These are phyloP conservation scores for Microdon myrmicae DNA, from an alignment of 2,888 invertebrate species.

Conservation along the genomic window DNA sequence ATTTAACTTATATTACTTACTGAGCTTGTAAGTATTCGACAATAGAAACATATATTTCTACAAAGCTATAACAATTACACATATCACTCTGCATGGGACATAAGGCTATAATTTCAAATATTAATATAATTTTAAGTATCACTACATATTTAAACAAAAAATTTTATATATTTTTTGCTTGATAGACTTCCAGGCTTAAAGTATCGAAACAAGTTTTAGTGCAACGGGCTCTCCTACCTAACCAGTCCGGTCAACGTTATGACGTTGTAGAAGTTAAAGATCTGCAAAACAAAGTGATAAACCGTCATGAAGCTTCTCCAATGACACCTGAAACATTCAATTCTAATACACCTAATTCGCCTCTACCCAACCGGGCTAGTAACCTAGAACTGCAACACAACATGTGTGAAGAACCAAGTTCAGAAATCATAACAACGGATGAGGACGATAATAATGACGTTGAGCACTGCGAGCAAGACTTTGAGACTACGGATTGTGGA, in stretches of 20 bases:
- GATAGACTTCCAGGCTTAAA: constrained; percentile 60
- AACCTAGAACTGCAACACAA: constrained; percentile 2
- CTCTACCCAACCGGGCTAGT: neutral
- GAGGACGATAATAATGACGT: too few species aligned
- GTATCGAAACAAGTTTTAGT: constrained; percentile 74
- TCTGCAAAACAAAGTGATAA: constrained; percentile 57
- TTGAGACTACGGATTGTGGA: too few species aligned
- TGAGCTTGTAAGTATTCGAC: neutral
- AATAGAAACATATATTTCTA: too few species aligned
- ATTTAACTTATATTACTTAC: neutral
- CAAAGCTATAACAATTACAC: too few species aligned
- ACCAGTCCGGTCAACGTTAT: constrained; percentile 61
- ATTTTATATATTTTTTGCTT: neutral
- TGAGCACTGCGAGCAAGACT: too few species aligned
- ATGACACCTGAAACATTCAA: constrained; percentile 14
- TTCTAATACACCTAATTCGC: neutral
- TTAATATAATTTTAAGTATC: too few species aligned
- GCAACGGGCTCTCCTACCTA: constrained; percentile 78
- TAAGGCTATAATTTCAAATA: too few species aligned
- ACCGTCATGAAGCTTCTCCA: constrained; percentile 13
- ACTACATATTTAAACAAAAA: neutral
- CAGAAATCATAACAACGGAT: neutral
- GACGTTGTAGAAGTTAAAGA: constrained; percentile 58
- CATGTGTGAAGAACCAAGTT: neutral
- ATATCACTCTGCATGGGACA: too few species aligned